Conservation (phyloP, 1,140 invertebrate species). For the Cherax quadricarinatus region DNA sequence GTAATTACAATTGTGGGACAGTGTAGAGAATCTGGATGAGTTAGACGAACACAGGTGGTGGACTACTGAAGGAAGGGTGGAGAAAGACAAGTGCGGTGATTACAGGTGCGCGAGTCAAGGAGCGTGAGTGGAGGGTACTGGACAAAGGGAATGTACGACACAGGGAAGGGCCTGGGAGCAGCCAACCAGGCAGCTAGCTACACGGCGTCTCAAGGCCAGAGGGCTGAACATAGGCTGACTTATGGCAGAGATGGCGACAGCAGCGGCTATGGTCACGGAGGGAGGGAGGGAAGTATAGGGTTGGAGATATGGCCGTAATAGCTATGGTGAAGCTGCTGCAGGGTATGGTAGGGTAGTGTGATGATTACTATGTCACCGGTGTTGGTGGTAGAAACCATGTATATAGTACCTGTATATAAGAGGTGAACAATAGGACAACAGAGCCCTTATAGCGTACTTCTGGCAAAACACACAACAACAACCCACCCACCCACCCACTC, state of each 20-base stretch:
- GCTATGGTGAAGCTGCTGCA: background rate
- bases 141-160: background rate
- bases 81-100: background rate
- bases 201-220: slow-evolving; percentile 7
- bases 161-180: background rate
- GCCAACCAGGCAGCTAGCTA: background rate
- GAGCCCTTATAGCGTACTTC: no score
- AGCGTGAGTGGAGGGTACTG: background rate
- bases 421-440: no score
- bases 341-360: background rate
- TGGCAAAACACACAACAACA: no score
- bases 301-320: background rate
- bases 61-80: no score
- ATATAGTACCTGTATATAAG: no score
- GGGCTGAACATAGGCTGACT: slow-evolving; percentile 13
- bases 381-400: background rate
- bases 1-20: background rate
- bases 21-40: background rate
- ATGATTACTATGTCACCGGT: background rate
- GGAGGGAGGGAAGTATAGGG: background rate
- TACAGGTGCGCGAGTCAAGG: background rate
- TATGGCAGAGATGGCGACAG: background rate
- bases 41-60: no score
- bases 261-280: background rate
- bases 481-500: no score